Evolutionary conservation across 2,797 vertebrate genomes (phyloP), one percentile per base, ranked within the genome.

Genomic region (Cryptoblepharus egeriae): DNA sequence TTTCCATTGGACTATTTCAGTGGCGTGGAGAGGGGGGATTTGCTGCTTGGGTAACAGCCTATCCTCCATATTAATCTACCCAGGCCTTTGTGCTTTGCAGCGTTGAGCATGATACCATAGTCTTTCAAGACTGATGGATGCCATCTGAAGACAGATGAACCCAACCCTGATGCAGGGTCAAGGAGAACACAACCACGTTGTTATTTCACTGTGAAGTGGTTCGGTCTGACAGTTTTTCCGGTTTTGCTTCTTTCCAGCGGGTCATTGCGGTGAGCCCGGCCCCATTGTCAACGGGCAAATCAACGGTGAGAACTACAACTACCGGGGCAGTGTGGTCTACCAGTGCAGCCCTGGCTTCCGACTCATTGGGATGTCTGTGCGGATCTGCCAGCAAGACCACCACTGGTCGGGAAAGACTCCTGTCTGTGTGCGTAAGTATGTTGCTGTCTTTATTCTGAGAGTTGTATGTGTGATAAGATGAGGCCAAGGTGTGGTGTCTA

Each of bases 341-440:
- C 98, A 99, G 92, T 99, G 99, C 84, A 96, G 95, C 81, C 97
- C 98, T 0, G 99, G 99, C 67, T 99, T 99, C 93, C 97, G 98
- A 63, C 97, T 99, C 3, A 98, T 99, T 3, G 99, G 98, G 3
- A 98, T 98, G 93, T 99, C 99, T 0, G 98, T 99, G 90, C 96
- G 98, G 65, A 99, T 99, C 94, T 99, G 99, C 94, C 98, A 99
- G 91, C 98, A 99, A 94, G 98, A 99, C 79, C 99, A 99, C 88
- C 97, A 91, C 90, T 99, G 99, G 99, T 99, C 98, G 4, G 98
- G 98, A 77, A 97, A 93, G 80, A 97, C 98, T 3, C 99, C 99
- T 77, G 96, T 99, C 94, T 99, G 99, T 94, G 98, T 99, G 94
- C 96, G 99, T 99, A 97, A 98, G 99, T 99, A 92, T 70, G 92